phyloP scores from a whole-genome alignment of 2,888 invertebrate species.

The Spodoptera exigua region DNA sequence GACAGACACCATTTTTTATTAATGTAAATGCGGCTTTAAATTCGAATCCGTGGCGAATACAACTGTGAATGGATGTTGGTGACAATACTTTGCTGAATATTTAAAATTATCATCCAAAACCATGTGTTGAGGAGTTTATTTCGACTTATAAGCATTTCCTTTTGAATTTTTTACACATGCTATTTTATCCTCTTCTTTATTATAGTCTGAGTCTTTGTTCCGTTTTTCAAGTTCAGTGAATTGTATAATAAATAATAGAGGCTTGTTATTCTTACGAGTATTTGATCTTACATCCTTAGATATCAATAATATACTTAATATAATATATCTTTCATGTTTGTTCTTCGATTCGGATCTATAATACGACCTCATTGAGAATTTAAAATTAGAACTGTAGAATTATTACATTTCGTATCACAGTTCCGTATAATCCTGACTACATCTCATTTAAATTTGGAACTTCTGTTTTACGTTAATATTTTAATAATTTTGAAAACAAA shows the following conservation, averaged over 20 bases:
- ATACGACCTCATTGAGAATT: no score
- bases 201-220: slow-evolving; percentile 7
- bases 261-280: no score
- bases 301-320: no score
- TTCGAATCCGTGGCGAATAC: slow-evolving; percentile 37
- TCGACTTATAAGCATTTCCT: slow-evolving; percentile 11
- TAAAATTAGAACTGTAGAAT: no score
- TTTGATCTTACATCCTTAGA: no score
- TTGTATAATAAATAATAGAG: no score
- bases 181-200: slow-evolving; percentile 14
- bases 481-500: slow-evolving; percentile 3
- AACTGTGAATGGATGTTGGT: slow-evolving; percentile 41
- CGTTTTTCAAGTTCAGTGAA: no score
- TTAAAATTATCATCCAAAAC: slow-evolving; percentile 45
- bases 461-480: neutral
- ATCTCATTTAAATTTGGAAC: neutral
- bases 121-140: slow-evolving; percentile 38
- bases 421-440: neutral
- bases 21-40: slow-evolving; percentile 51
- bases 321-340: no score
- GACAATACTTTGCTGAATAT: slow-evolving; percentile 55
- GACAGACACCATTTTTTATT: slow-evolving; percentile 35
- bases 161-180: slow-evolving; percentile 14
- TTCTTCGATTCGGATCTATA: no score
- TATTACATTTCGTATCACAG: no score